Evolutionary conservation across 37 sponge, comb jelly and placozoan genomes (phyloP).

Genomic region (Aphrocallistes beatrix): DNA sequence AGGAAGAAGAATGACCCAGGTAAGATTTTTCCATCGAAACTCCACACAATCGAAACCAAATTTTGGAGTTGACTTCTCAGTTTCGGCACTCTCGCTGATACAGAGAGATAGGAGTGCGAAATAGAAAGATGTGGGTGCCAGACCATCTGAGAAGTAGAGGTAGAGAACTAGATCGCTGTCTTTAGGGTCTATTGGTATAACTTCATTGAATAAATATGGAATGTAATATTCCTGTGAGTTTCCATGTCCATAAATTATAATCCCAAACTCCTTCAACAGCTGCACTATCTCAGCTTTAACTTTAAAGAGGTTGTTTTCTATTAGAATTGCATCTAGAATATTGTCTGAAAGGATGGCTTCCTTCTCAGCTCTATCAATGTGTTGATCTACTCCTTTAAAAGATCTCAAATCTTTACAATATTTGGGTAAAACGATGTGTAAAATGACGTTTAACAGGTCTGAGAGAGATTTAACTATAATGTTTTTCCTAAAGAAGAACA

Average conservation of each 20-base stretch:
- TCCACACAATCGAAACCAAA: not conserved
- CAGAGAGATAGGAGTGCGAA: not conserved
- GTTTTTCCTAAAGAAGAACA: not conserved
- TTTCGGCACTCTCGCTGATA: not conserved
- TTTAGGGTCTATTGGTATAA: not conserved
- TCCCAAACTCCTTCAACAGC: not conserved
- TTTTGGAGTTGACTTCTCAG: no score
- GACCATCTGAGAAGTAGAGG: not conserved
- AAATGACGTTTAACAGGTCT: not conserved
- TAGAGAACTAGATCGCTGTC: not conserved
- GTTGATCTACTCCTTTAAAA: not conserved
- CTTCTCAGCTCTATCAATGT: not conserved
- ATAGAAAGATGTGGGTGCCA: not conserved
- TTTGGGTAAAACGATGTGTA: not conserved
- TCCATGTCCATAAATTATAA: not conserved
- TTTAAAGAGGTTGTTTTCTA: not conserved
- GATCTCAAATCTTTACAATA: not conserved
- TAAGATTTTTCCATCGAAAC: not conserved
- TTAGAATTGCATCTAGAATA: not conserved
- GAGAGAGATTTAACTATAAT: not conserved
- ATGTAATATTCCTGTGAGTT: not conserved
- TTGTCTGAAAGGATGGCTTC: not conserved
- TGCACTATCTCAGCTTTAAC: conserved; percentile 6
- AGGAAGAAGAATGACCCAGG: not conserved
- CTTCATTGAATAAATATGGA: conserved; percentile 2